Percentiles rank a stretch among this genome's conserved stretches.
Evolutionary conservation across 2,797 vertebrate genomes (phyloP).

Genomic region (Amblyraja radiata): DNA sequence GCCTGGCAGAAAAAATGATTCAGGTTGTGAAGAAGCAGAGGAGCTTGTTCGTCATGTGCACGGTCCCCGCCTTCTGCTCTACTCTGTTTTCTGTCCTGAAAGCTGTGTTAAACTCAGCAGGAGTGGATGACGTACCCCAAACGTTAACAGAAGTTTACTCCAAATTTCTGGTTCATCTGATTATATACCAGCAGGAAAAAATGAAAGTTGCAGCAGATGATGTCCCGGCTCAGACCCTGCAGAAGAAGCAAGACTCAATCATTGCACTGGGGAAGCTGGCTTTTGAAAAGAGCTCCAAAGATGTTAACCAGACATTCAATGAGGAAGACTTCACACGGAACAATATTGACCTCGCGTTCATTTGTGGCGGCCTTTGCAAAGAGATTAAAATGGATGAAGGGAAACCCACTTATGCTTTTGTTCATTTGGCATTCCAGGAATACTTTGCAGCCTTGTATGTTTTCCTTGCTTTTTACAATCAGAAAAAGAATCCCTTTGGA

Average conservation of each 20-base stretch:
- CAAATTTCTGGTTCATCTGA: slow-evolving; percentile 46
- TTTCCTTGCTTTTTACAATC: slow-evolving; percentile 3
- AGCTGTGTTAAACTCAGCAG: slow-evolving; percentile 37
- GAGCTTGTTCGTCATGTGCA: slow-evolving; percentile 47
- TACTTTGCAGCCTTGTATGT: slow-evolving; percentile 11
- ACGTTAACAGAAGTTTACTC: slow-evolving; percentile 58
- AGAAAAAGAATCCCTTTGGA: neutral
- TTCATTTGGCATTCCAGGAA: slow-evolving; percentile 9
- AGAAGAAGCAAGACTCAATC: neutral
- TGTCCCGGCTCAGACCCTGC: neutral
- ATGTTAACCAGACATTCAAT: neutral
- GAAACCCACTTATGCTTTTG: neutral
- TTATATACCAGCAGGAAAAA: slow-evolving; percentile 39
- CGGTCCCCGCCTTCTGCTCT: slow-evolving; percentile 53
- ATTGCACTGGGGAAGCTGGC: neutral
- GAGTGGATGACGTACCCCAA: slow-evolving; percentile 16
- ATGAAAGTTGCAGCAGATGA: neutral
- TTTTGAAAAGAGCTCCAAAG: neutral
- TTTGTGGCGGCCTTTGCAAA: slow-evolving; percentile 17
- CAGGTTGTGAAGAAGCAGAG: slow-evolving; percentile 47
- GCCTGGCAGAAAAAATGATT: slow-evolving; percentile 41
- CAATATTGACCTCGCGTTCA: neutral
- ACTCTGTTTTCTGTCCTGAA: slow-evolving; percentile 50
- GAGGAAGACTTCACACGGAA: neutral
- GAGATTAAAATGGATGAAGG: neutral